These are phyloP conservation scores for Onthophagus sagittarius DNA, from an alignment of 2,888 invertebrate genomes.

Conservation along the genomic window DNA sequence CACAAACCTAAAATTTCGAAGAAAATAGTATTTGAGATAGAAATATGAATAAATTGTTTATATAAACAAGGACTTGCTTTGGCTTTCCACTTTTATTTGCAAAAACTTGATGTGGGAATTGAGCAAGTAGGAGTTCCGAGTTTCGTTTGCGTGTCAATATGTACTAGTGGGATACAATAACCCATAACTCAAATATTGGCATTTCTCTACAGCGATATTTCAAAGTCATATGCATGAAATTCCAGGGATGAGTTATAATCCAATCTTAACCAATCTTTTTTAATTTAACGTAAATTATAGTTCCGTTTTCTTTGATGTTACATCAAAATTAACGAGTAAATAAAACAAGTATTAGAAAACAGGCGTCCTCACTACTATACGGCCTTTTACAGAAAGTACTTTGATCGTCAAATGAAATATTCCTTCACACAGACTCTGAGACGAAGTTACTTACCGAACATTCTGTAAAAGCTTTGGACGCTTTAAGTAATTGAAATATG, in stretches of 20 bases:
- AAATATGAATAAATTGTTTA: too few species aligned
- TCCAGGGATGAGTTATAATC: too few species aligned
- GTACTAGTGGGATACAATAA: background rate
- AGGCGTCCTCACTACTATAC: background rate
- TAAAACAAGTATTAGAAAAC: background rate
- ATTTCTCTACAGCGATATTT: background rate
- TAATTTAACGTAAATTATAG: too few species aligned
- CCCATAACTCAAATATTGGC: background rate
- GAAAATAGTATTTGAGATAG: too few species aligned
- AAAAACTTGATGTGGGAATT: background rate
- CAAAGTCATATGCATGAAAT: background rate
- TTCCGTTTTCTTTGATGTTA: too few species aligned
- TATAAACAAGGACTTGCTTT: too few species aligned
- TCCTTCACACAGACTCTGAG: background rate
- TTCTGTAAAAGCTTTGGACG: background rate
- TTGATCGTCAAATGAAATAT: background rate
- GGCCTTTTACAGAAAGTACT: background rate
- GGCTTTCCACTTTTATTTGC: background rate
- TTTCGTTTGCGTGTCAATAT: background rate
- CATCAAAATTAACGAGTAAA: too few species aligned
- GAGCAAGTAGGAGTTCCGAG: background rate
- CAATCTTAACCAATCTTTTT: too few species aligned
- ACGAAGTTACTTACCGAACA: background rate
- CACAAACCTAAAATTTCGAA: too few species aligned
- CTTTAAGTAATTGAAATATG: background rate